Conservation (phyloP, 2,888 invertebrate species). For the Lasius fuliginosus region DNA sequence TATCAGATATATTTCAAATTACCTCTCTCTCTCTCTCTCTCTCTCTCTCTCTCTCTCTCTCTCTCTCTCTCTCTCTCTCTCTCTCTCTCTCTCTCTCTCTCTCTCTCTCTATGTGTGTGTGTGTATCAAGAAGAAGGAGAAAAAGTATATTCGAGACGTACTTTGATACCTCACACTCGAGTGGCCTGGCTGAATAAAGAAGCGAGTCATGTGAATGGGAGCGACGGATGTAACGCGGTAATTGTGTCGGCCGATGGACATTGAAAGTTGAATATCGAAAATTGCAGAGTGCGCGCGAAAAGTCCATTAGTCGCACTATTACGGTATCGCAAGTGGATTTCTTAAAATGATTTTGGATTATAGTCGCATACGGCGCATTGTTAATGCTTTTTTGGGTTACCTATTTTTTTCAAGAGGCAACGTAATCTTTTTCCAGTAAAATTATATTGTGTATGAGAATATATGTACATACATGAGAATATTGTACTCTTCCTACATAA, state of each 20-base stretch:
- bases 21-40: too few relatives aligned
- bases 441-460: background rate
- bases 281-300: slow-evolving; percentile 32
- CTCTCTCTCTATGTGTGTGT: background rate
- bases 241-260: slow-evolving; percentile 38
- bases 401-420: slow-evolving; percentile 8
- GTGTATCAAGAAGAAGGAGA: background rate
- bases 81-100: too few relatives aligned
- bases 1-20: background rate
- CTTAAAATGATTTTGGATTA: slow-evolving; percentile 45
- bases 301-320: slow-evolving; percentile 50
- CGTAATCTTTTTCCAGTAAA: background rate
- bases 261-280: slow-evolving; percentile 52
- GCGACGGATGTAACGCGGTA: slow-evolving; percentile 39
- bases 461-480: background rate
- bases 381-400: slow-evolving; percentile 22
- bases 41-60: too few relatives aligned
- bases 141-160: slow-evolving; percentile 3
- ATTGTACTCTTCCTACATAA: background rate
- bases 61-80: too few relatives aligned
- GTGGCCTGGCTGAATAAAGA: slow-evolving; percentile 14
- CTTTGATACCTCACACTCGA: slow-evolving; percentile 27
- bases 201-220: slow-evolving; percentile 28
- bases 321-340: slow-evolving; percentile 34
- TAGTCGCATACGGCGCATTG: slow-evolving; percentile 12